Evolutionary conservation across 1,140 invertebrate species (phyloP).

Genomic region (Scaptomyza pallida): DNA sequence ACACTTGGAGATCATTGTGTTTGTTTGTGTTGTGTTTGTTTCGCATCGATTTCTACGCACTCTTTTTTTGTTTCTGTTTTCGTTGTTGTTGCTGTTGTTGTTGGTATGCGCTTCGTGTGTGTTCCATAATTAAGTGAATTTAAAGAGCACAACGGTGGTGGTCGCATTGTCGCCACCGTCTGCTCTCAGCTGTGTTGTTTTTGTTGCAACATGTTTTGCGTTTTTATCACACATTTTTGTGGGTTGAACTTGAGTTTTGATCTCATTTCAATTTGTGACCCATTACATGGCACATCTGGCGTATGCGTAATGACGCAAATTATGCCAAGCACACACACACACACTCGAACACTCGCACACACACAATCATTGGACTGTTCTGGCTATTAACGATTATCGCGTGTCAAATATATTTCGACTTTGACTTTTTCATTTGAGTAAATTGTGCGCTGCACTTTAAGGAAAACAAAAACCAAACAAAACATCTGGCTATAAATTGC

Average conservation of each 20-base stretch:
- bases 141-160: constrained; percentile 71
- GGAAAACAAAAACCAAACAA: constrained; percentile 24
- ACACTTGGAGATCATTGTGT: constrained; percentile 57
- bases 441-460: constrained; percentile 64
- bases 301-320: constrained; percentile 66
- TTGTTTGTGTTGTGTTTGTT: constrained; percentile 16
- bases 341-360: constrained; percentile 9
- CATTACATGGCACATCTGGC: constrained; percentile 58
- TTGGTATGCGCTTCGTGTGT: constrained; percentile 77
- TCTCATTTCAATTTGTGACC: constrained; percentile 21
- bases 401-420: constrained; percentile 58
- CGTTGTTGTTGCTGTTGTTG: constrained; percentile 14
- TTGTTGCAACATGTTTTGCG: constrained; percentile 55
- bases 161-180: constrained; percentile 47
- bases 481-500: constrained; percentile 39
- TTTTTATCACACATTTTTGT: constrained; percentile 74
- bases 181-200: constrained; percentile 5
- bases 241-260: constrained; percentile 13
- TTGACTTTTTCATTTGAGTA: constrained; percentile 78
- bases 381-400: constrained; percentile 67
- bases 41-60: constrained; percentile 33
- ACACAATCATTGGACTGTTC: constrained; percentile 20
- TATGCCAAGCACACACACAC: constrained; percentile 38
- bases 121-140: constrained; percentile 83
- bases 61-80: constrained; percentile 22